Conservation (phyloP, 2,113 vertebrate species). For the Rhea pennata region DNA sequence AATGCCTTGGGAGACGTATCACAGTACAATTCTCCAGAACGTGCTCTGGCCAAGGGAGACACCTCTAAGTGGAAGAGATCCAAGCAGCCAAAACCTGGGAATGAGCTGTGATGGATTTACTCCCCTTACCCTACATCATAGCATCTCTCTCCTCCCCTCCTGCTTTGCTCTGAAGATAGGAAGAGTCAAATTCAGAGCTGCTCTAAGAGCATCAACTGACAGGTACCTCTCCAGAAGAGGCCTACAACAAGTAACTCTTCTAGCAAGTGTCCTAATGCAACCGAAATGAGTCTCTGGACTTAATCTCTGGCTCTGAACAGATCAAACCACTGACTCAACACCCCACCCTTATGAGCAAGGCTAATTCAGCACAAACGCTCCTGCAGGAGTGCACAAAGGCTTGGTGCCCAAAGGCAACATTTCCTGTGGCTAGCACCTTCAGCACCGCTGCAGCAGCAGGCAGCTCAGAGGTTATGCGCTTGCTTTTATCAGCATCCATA, state of each 20-base stretch:
- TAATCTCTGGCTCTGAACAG: neutral
- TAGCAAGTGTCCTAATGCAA: neutral
- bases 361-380: neutral
- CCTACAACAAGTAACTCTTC: neutral
- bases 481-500: rapidly evolving
- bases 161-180: neutral
- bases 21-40: neutral
- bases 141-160: neutral
- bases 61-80: rapidly evolving
- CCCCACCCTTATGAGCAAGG: neutral
- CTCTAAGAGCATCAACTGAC: neutral
- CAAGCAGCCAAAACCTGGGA: neutral
- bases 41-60: neutral
- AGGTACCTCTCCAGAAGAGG: neutral
- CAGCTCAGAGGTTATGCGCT: rapidly evolving
- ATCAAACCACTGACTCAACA: slow-evolving; percentile 33
- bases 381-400: neutral
- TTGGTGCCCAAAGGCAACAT: neutral
- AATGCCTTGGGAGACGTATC: neutral
- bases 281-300: neutral
- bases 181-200: neutral
- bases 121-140: rapidly evolving
- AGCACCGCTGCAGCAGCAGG: neutral
- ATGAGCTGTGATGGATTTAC: neutral
- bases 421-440: neutral